Evolutionary conservation across 2,113 vertebrate genomes (phyloP).

Genomic region (Pelmatolapia mariae): DNA sequence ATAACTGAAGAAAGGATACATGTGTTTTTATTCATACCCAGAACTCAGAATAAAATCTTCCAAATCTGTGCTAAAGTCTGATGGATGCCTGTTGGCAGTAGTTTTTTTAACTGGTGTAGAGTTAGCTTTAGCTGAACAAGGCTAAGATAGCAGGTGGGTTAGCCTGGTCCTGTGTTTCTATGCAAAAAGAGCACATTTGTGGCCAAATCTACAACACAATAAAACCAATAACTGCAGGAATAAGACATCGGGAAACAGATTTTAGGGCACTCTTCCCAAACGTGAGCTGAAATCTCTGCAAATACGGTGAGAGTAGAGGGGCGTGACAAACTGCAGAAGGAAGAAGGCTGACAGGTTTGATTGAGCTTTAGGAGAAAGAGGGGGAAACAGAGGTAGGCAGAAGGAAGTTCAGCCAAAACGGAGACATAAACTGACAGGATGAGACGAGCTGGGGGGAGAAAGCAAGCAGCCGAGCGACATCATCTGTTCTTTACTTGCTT

Average conservation of each 20-base stretch:
- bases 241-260: fast-evolving
- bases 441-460: not conserved
- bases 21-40: not conserved
- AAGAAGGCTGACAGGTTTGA: not conserved
- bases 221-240: not conserved
- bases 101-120: fast-evolving
- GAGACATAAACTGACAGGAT: not conserved
- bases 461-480: not conserved
- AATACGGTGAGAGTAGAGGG: not conserved
- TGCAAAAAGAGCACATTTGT: not conserved
- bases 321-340: not conserved
- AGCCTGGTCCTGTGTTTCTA: not conserved
- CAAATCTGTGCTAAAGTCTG: not conserved
- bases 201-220: not conserved
- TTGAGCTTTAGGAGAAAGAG: not conserved
- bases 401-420: not conserved
- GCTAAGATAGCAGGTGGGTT: not conserved
- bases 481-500: not conserved
- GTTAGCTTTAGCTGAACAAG: not conserved
- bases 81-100: not conserved
- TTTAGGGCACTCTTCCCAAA: not conserved
- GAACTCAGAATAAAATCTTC: not conserved
- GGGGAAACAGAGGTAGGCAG: not conserved
- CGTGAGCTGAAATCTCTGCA: not conserved
- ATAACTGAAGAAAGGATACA: not conserved